These are phyloP conservation scores for Nasonia oneida DNA, from an alignment of 2,888 invertebrate species.

Conservation along the genomic window DNA sequence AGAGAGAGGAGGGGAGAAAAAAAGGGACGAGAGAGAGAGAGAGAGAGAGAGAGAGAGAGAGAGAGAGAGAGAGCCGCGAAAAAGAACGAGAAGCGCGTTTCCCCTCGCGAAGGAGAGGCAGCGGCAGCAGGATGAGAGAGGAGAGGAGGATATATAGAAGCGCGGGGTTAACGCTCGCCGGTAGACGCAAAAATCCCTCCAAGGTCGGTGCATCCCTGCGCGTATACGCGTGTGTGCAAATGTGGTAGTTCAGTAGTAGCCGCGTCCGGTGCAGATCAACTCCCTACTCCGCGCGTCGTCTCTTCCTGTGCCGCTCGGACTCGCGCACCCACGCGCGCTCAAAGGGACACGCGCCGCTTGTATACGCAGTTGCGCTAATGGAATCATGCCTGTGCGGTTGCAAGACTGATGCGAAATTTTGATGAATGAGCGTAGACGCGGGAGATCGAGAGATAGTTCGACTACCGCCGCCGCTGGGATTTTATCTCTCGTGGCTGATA, in stretches of 20 bases:
- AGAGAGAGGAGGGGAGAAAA: slow-evolving; percentile 5
- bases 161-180: slow-evolving; percentile 75
- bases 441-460: neutral
- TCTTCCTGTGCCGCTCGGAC: slow-evolving; percentile 63
- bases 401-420: neutral
- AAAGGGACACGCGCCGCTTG: slow-evolving; percentile 27
- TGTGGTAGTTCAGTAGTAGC: neutral
- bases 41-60: neutral
- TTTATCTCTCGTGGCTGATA: neutral
- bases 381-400: neutral
- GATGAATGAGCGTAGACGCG: neutral
- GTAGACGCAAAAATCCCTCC: slow-evolving; percentile 79
- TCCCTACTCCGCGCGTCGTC: slow-evolving; percentile 60
- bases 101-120: neutral
- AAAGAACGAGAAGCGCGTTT: slow-evolving; percentile 16
- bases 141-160: slow-evolving; percentile 54
- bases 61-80: slow-evolving; percentile 22
- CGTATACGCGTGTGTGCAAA: slow-evolving; percentile 44
- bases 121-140: slow-evolving; percentile 9
- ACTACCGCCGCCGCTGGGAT: neutral
- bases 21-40: neutral
- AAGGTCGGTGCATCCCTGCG: slow-evolving; percentile 78
- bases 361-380: too few species aligned
- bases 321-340: slow-evolving; percentile 70
- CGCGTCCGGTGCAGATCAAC: slow-evolving; percentile 63